phyloP scores from a whole-genome alignment of 1,140 invertebrate genomes.

The Drosophila arawakana region DNA sequence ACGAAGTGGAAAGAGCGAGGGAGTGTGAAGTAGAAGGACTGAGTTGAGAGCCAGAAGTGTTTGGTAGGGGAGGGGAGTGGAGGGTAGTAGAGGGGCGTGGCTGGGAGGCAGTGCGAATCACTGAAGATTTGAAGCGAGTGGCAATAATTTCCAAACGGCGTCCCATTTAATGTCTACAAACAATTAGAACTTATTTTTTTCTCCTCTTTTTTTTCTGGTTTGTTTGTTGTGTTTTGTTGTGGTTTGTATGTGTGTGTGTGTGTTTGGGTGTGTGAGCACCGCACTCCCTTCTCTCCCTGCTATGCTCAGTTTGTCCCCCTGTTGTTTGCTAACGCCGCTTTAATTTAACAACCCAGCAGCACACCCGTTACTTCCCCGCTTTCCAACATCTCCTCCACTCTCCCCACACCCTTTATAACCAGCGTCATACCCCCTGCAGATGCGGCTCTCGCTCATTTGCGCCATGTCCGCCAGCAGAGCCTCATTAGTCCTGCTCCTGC shows the following conservation, averaged over 20 bases:
- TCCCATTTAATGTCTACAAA: slow-evolving; percentile 73
- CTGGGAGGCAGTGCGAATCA: slow-evolving; percentile 4
- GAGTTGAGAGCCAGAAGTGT: neutral
- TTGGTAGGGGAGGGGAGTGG: too few species aligned
- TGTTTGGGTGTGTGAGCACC: neutral
- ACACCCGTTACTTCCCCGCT: neutral
- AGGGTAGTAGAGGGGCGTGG: too few species aligned
- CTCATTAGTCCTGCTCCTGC: slow-evolving; percentile 59
- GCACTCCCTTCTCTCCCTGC: neutral
- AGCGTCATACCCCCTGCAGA: neutral
- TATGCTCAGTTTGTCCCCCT: neutral
- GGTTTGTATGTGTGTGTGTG: slow-evolving; percentile 13
- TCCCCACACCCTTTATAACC: too few species aligned
- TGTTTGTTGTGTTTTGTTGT: slow-evolving; percentile 5
- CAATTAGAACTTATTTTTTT: slow-evolving; percentile 65
- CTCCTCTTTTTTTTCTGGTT: too few species aligned
- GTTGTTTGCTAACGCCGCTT: slow-evolving; percentile 56
- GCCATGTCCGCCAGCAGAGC: slow-evolving; percentile 46
- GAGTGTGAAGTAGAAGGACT: neutral
- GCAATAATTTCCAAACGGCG: slow-evolving; percentile 67
- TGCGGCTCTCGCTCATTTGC: slow-evolving; percentile 36
- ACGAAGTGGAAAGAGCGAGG: neutral
- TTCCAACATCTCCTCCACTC: neutral
- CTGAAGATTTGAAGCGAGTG: slow-evolving; percentile 52
- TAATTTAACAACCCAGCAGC: slow-evolving; percentile 52